These are phyloP conservation scores for Onychorhynchus coronatus DNA, from an alignment of 2,113 vertebrate species.

Conservation along the genomic window DNA sequence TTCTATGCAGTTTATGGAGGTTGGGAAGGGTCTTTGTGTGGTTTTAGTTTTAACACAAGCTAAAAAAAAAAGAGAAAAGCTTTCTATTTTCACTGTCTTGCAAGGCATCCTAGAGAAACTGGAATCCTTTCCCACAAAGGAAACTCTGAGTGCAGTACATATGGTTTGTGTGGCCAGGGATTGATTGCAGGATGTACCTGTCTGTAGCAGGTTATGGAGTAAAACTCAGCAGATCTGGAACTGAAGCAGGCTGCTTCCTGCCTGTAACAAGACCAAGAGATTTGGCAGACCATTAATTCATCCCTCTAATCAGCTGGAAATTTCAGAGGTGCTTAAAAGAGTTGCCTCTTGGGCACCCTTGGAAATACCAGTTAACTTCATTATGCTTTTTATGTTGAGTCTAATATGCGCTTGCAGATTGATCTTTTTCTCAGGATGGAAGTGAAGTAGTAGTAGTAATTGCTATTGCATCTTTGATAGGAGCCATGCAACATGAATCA, in stretches of 20 bases:
- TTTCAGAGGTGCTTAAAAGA: not conserved
- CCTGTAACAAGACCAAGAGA: not conserved
- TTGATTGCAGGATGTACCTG: not conserved
- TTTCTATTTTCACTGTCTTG: not conserved
- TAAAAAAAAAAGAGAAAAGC: not conserved
- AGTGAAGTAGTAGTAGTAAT: not conserved
- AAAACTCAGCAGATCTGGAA: not conserved
- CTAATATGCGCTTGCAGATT: not conserved
- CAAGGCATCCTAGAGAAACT: not conserved
- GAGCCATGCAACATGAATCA: not conserved
- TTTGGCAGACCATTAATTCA: constrained; percentile 1
- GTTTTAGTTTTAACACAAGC: not conserved
- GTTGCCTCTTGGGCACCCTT: constrained; percentile 1
- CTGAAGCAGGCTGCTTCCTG: not conserved
- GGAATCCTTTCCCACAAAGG: not conserved
- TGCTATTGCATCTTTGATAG: not conserved
- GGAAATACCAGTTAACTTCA: not conserved
- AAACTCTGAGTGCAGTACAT: not conserved
- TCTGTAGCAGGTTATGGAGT: not conserved
- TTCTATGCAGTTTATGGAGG: not conserved
- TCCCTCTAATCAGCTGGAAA: not conserved
- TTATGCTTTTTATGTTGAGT: not conserved
- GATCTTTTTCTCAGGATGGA: not conserved
- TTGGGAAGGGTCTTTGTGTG: not conserved
- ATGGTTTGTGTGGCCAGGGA: not conserved